A percentile compares a stretch with the other conserved stretches of the same genome.
Evolutionary conservation across 2,113 vertebrate genomes (phyloP).

Genomic region (Callaeas wilsoni): DNA sequence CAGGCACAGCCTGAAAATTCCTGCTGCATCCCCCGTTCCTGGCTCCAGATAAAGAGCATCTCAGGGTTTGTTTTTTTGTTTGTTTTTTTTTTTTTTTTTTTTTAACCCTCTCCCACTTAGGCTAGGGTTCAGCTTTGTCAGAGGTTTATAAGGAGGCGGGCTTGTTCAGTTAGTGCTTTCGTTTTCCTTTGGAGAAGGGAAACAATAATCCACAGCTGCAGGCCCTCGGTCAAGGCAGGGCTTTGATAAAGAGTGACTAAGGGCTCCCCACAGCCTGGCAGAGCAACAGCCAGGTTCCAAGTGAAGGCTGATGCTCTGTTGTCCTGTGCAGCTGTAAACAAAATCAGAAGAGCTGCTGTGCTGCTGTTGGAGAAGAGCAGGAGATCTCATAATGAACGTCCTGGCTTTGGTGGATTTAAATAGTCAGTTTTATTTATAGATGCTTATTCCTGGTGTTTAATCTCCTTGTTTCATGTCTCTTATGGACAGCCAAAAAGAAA

Average conservation of each 20-base stretch:
- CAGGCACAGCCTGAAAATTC: background rate
- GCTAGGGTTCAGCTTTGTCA: background rate
- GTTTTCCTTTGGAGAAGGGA: background rate
- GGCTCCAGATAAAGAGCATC: background rate
- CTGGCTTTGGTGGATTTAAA: constrained; percentile 22
- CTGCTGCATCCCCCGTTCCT: background rate
- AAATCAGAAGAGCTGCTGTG: background rate
- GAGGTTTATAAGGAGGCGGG: background rate
- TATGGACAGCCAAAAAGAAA: background rate
- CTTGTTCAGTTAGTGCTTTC: background rate
- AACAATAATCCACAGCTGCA: background rate
- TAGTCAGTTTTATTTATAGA: constrained; percentile 25
- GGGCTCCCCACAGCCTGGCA: background rate
- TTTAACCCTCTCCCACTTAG: background rate
- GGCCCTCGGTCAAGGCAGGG: background rate
- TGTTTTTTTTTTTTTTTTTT: background rate
- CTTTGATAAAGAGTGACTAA: constrained; percentile 11
- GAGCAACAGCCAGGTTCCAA: background rate
- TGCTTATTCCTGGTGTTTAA: constrained; percentile 1
- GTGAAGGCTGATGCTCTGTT: background rate
- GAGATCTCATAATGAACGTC: background rate
- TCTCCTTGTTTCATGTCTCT: background rate
- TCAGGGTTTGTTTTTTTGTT: background rate
- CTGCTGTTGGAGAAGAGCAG: background rate
- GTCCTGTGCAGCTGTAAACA: constrained; percentile 4